These are phyloP conservation scores for Caenorhabditis inopinata DNA, from an alignment of 1,140 invertebrate genomes.

Conservation along the genomic window DNA sequence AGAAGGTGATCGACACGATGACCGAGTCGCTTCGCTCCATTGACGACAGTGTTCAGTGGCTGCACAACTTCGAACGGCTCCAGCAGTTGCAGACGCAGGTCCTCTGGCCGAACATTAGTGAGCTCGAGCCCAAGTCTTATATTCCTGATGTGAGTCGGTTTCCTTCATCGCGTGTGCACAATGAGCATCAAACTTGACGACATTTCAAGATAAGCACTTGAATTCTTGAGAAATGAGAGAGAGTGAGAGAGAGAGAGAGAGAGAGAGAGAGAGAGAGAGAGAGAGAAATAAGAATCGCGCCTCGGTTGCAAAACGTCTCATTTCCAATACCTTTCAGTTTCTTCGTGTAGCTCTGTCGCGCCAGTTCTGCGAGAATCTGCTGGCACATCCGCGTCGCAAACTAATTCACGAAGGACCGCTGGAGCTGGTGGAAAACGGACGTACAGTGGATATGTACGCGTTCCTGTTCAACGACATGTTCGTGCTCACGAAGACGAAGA, in stretches of 20 bases:
- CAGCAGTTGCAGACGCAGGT: constrained; percentile 75
- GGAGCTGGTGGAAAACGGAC: constrained; percentile 71
- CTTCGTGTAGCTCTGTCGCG: constrained; percentile 70
- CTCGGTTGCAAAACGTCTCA: too few relatives aligned
- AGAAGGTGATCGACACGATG: constrained; percentile 72
- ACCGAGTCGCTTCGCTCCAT: constrained; percentile 73
- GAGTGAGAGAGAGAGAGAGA: too few relatives aligned
- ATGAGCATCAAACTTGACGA: too few relatives aligned
- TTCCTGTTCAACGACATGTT: constrained; percentile 77
- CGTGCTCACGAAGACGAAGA: constrained; percentile 74
- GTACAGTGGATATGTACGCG: constrained; percentile 72
- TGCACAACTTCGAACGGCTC: constrained; percentile 76
- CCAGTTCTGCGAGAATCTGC: constrained; percentile 75
- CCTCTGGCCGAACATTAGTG: constrained; percentile 74
- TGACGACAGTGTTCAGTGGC: constrained; percentile 76
- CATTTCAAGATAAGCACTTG: too few relatives aligned
- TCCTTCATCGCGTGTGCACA: too few relatives aligned
- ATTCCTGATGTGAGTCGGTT: constrained; percentile 72
- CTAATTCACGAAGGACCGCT: constrained; percentile 73
- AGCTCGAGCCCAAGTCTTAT: constrained; percentile 73
- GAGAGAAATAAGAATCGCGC: too few relatives aligned
- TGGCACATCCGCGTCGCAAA: constrained; percentile 72
- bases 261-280: too few relatives aligned
- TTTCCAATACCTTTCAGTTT: constrained; percentile 67
- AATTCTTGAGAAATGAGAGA: too few relatives aligned